Evolutionary conservation across 2,797 vertebrate genomes (phyloP).

Genomic region (Myotis vivesi): DNA sequence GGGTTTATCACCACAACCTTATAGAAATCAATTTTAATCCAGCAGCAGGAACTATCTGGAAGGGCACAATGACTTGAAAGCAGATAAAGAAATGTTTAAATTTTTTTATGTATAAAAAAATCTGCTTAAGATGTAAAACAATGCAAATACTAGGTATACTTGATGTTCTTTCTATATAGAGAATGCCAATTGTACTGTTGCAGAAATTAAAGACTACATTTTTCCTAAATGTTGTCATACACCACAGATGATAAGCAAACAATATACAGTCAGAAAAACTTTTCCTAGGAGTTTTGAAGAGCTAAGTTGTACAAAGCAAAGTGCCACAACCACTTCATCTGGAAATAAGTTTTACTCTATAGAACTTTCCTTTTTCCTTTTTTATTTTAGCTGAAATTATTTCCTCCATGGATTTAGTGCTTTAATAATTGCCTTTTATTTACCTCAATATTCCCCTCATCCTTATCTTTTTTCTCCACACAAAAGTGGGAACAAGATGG

Average conservation of each 20-base stretch:
- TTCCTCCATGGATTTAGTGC: neutral
- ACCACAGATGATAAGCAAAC: neutral
- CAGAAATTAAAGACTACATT: neutral
- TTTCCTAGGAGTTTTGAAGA: neutral
- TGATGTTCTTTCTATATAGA: neutral
- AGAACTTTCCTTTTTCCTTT: neutral
- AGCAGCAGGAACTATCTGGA: neutral
- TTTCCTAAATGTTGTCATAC: neutral
- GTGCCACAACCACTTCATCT: neutral
- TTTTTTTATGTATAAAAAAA: neutral
- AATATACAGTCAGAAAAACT: neutral
- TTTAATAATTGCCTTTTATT: neutral
- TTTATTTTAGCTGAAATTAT: conserved; percentile 14
- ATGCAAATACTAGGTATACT: neutral
- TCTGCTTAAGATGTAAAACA: neutral
- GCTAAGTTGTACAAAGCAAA: neutral
- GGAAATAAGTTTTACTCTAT: neutral
- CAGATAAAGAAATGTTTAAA: neutral
- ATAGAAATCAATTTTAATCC: neutral
- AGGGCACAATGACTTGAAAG: neutral
- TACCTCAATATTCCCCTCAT: neutral
- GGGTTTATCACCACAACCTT: neutral
- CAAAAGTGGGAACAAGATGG: neutral
- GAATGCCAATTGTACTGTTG: neutral
- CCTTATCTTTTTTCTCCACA: neutral